Conservation (phyloP, 1,140 invertebrate genomes). For the Lerema accius region DNA sequence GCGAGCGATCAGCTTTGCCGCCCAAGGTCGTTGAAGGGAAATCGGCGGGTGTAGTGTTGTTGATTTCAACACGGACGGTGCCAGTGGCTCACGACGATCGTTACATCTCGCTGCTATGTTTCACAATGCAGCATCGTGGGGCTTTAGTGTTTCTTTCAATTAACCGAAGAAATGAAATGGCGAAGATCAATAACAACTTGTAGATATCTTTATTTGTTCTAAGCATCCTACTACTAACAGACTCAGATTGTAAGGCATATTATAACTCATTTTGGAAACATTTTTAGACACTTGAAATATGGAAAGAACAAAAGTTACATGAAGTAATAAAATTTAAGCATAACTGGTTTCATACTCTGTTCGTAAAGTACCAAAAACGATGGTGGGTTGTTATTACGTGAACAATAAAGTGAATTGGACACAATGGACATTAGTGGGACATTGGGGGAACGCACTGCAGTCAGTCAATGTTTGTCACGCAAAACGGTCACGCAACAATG, state of each 20-base stretch:
- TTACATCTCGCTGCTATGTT: conserved; percentile 62
- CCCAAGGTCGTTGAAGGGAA: conserved; percentile 78
- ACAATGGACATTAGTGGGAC: conserved; percentile 64
- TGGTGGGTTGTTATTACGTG: conserved; percentile 9
- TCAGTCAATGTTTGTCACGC: conserved; percentile 60
- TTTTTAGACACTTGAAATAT: conserved; percentile 1
- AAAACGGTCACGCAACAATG: conserved; percentile 68
- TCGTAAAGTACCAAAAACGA: conserved; percentile 11
- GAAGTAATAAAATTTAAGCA: conserved; percentile 25
- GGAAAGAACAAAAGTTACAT: neutral
- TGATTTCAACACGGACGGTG: conserved; percentile 62
- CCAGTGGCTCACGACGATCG: conserved; percentile 45
- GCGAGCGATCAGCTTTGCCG: conserved; percentile 52
- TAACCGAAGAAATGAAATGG: conserved; percentile 43
- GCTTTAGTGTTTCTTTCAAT: conserved; percentile 46
- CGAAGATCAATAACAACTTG: conserved; percentile 22
- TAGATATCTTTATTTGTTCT: too few species aligned
- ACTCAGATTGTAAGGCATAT: too few species aligned
- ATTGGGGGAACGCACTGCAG: conserved; percentile 47
- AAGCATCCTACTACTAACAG: too few species aligned
- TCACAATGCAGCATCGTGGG: conserved; percentile 47
- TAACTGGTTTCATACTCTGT: conserved; percentile 19
- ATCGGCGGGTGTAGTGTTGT: conserved; percentile 55
- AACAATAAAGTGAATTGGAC: conserved; percentile 45
- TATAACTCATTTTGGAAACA: neutral